Percentiles rank a stretch among this genome's conserved stretches.
Evolutionary conservation across 2,888 invertebrate species (phyloP).

Genomic region (Acrobasis repandana): DNA sequence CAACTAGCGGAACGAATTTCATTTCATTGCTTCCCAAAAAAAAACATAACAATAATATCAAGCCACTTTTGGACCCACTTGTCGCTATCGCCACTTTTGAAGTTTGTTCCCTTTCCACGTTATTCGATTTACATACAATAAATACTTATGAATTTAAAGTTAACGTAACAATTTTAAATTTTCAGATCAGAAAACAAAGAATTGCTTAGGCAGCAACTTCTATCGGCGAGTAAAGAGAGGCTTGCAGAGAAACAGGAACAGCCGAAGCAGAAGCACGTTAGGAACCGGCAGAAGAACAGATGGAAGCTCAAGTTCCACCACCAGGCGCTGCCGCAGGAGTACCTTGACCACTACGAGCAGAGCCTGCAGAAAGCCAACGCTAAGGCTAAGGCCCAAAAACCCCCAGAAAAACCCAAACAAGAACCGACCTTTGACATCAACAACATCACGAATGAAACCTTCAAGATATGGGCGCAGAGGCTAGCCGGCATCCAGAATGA

Average conservation of each 20-base stretch:
- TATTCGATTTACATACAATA: background rate
- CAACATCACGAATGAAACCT: conserved; percentile 84
- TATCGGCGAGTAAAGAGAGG: conserved; percentile 71
- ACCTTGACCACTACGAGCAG: conserved; percentile 90
- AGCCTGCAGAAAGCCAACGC: conserved; percentile 83
- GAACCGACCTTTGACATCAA: conserved; percentile 64
- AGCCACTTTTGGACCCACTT: no score
- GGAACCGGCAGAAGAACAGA: conserved; percentile 84
- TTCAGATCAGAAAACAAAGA: conserved; percentile 70
- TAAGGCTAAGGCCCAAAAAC: conserved; percentile 51
- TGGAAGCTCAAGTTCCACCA: conserved; percentile 92
- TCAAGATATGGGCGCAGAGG: conserved; percentile 89
- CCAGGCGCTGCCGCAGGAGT: conserved; percentile 90
- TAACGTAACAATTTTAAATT: background rate
- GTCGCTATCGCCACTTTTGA: no score
- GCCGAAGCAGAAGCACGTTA: conserved; percentile 60
- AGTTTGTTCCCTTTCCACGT: no score
- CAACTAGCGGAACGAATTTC: no score
- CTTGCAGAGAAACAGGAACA: conserved; percentile 54
- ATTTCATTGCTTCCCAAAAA: no score
- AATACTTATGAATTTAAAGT: background rate
- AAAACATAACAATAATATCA: no score
- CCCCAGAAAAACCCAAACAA: conserved; percentile 62
- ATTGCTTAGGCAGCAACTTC: conserved; percentile 68
- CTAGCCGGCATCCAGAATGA: conserved; percentile 88